phyloP scores from a whole-genome alignment of 2,113 vertebrate species.

The Pterocles burchelli region DNA sequence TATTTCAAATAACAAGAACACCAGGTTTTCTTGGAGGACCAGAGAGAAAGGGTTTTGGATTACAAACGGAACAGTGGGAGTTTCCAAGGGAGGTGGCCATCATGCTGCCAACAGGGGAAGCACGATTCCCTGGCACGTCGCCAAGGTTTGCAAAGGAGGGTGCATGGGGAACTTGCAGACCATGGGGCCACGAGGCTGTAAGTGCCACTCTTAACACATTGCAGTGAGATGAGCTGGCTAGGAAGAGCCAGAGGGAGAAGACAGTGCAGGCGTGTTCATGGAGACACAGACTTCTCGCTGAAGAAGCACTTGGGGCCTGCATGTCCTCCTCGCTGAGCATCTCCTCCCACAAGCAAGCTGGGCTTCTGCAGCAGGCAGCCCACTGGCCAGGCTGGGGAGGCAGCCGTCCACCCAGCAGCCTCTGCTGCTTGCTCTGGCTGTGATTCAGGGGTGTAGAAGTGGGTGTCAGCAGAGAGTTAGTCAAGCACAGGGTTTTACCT shows the following conservation, averaged over 20 bases:
- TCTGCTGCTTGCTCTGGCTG: not conserved
- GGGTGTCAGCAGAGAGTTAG: constrained; percentile 64
- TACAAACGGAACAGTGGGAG: fast-evolving
- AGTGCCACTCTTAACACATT: not conserved
- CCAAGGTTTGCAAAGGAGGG: not conserved
- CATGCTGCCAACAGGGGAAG: not conserved
- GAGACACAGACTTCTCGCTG: not conserved
- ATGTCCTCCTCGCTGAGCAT: fast-evolving
- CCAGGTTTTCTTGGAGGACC: not conserved
- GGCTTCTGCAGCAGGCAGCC: not conserved
- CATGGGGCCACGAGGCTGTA: not conserved
- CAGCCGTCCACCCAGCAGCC: not conserved
- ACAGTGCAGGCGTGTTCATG: not conserved
- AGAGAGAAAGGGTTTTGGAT: not conserved
- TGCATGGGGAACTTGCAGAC: not conserved
- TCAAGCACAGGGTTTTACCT: constrained; percentile 30
- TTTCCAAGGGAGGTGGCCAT: not conserved
- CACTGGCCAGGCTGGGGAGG: not conserved
- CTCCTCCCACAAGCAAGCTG: not conserved
- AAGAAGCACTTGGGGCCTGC: not conserved
- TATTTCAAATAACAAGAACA: not conserved
- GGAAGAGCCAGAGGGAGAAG: not conserved
- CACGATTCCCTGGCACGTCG: not conserved
- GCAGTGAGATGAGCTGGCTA: not conserved
- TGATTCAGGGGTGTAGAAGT: not conserved